These are phyloP conservation scores for Yponomeuta cagnagella DNA, from an alignment of 2,888 invertebrate species.

Conservation along the genomic window DNA sequence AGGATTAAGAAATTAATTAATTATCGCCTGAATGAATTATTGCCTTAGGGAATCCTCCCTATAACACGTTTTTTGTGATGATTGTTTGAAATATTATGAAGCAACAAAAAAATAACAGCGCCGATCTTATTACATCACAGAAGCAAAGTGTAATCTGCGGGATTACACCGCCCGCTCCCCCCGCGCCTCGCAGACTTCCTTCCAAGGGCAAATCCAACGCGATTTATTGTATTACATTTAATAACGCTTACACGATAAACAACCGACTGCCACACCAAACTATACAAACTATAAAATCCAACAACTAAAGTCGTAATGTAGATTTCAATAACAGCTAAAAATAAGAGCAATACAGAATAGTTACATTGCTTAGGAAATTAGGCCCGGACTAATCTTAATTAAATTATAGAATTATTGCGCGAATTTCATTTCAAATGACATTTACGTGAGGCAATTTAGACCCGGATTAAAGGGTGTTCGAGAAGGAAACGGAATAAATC, in stretches of 20 bases:
- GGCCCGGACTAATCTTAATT: slow-evolving; percentile 1
- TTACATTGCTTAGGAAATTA: neutral
- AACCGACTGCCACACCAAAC: slow-evolving; percentile 9
- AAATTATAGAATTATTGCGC: slow-evolving; percentile 1
- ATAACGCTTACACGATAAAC: slow-evolving; percentile 35
- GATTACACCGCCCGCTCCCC: slow-evolving; percentile 24
- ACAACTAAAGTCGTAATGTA: neutral
- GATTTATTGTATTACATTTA: slow-evolving; percentile 19
- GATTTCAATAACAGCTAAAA: neutral
- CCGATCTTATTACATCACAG: slow-evolving; percentile 22
- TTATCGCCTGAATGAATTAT: too few relatives aligned
- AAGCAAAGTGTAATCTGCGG: slow-evolving; percentile 24
- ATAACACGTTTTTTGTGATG: neutral
- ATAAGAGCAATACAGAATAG: neutral
- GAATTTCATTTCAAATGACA: slow-evolving; percentile 27
- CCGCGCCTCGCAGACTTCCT: neutral
- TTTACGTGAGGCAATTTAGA: slow-evolving; percentile 29
- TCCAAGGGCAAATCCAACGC: slow-evolving; percentile 16
- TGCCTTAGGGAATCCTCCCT: neutral
- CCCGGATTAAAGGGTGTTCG: slow-evolving; percentile 32
- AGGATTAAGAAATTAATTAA: neutral
- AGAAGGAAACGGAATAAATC: slow-evolving; percentile 40
- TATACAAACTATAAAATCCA: neutral
- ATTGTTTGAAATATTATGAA: neutral
- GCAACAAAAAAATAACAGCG: slow-evolving; percentile 13